Percentiles rank a stretch among this genome's conserved stretches.
Conservation (phyloP, 2,797 vertebrate genomes). For the Chaenodraco wilsoni region DNA sequence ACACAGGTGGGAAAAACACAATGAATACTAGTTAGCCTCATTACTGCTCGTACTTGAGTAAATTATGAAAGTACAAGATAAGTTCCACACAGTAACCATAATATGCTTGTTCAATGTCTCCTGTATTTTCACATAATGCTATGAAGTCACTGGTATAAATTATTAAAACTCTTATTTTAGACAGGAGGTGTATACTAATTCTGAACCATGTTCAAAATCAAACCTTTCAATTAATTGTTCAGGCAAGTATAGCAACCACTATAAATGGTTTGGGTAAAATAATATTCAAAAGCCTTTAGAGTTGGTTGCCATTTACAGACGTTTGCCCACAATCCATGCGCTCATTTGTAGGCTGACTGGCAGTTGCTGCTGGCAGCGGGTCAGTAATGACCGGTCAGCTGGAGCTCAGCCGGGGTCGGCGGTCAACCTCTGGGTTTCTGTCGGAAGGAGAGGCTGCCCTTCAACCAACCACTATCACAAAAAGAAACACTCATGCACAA, state of each 20-base stretch:
- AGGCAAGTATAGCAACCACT: conserved; percentile 13
- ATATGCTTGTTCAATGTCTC: conserved; percentile 10
- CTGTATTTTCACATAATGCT: background rate
- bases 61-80: background rate
- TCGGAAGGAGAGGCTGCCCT: conserved; percentile 23
- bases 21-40: background rate
- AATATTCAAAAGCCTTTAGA: background rate
- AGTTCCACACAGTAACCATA: background rate
- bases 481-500: conserved; percentile 22
- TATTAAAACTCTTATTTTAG: conserved; percentile 28
- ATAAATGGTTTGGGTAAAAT: background rate
- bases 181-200: background rate
- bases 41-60: background rate
- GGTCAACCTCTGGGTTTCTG: conserved; percentile 34
- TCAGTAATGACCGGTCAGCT: conserved; percentile 30
- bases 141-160: conserved; percentile 22
- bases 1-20: conserved; percentile 1
- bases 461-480: conserved; percentile 17
- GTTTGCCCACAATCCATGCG: background rate
- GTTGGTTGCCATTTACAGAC: background rate
- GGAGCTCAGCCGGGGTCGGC: conserved; percentile 24
- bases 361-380: conserved; percentile 20
- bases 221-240: conserved; percentile 30
- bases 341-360: conserved; percentile 22
- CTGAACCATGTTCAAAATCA: conserved; percentile 9